phyloP scores from a whole-genome alignment of 1,140 invertebrate genomes.

The Eupristina koningsbergeri region DNA sequence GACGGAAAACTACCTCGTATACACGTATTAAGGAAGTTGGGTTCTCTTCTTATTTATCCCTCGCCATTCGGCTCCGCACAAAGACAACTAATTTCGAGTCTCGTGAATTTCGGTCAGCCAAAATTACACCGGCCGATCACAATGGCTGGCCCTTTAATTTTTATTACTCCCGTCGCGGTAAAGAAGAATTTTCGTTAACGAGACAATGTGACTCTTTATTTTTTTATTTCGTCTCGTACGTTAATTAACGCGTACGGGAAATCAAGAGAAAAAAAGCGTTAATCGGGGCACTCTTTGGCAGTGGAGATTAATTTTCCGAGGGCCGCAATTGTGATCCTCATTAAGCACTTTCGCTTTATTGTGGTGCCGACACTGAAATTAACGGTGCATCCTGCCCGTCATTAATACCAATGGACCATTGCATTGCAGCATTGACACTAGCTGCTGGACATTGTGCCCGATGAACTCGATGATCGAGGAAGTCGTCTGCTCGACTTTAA shows the following conservation, averaged over 20 bases:
- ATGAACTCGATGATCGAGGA: conserved; percentile 2
- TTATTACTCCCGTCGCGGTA: background rate
- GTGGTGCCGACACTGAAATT: conserved; percentile 1
- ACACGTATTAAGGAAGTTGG: background rate
- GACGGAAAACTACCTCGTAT: conserved; percentile 23
- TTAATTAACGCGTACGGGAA: background rate
- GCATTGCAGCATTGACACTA: background rate
- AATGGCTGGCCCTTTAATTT: conserved; percentile 36
- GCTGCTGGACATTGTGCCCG: background rate
- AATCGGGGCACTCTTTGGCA: background rate
- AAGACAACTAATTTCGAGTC: conserved; percentile 40
- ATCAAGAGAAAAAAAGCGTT: background rate
- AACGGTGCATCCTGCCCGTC: conserved; percentile 28
- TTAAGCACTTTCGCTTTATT: conserved; percentile 13
- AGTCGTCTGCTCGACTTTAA: background rate
- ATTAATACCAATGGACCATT: conserved; percentile 30
- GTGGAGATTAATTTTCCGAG: conserved; percentile 9
- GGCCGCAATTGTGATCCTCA: too few relatives aligned
- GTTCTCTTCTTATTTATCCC: background rate
- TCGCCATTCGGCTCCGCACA: background rate
- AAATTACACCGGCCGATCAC: background rate
- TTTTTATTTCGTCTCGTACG: background rate
- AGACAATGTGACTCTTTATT: conserved; percentile 30
- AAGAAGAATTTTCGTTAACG: conserved; percentile 37
- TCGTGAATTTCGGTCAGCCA: conserved; percentile 28